Percentiles rank a stretch among this genome's conserved stretches.
phyloP scores from a whole-genome alignment of 2,797 vertebrate species.

The Chromobotia macracanthus region DNA sequence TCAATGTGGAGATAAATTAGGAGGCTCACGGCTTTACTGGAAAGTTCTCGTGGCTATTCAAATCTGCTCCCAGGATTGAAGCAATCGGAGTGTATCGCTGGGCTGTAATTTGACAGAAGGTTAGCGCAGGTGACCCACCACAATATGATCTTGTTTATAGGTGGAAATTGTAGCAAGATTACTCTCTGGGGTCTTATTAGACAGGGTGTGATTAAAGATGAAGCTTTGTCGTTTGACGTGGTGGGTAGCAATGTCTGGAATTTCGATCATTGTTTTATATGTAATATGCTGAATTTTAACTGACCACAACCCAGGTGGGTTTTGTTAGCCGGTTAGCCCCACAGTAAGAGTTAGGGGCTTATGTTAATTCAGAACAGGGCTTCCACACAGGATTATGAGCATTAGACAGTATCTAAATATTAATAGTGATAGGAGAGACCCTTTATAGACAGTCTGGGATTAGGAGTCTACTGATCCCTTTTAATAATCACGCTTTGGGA shows the following conservation, averaged over 20 bases:
- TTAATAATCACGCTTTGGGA: conserved; percentile 57
- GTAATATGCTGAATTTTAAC: conserved; percentile 57
- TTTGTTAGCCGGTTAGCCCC: conserved; percentile 73
- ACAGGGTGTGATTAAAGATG: conserved; percentile 75
- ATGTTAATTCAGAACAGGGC: conserved; percentile 71
- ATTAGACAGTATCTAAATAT: conserved; percentile 74
- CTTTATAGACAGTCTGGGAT: conserved; percentile 63
- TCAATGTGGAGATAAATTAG: conserved; percentile 77
- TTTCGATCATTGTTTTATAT: conserved; percentile 57
- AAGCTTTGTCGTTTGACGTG: conserved; percentile 68
- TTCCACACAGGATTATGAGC: conserved; percentile 70
- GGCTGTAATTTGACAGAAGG: conserved; percentile 74
- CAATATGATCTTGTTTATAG: conserved; percentile 71
- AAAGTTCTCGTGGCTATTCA: conserved; percentile 74
- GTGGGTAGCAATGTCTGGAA: conserved; percentile 62
- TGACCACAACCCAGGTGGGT: conserved; percentile 65
- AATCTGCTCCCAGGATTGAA: conserved; percentile 80
- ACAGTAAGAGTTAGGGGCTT: conserved; percentile 65
- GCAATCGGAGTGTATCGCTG: conserved; percentile 74
- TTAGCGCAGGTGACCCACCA: conserved; percentile 75
- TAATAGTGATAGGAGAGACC: conserved; percentile 66
- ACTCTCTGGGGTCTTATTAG: conserved; percentile 74
- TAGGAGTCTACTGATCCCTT: conserved; percentile 64
- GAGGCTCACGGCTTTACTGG: conserved; percentile 70
- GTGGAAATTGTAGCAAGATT: conserved; percentile 70